Evolutionary conservation across 2,113 vertebrate genomes (phyloP).

Genomic region (Pedetes capensis): DNA sequence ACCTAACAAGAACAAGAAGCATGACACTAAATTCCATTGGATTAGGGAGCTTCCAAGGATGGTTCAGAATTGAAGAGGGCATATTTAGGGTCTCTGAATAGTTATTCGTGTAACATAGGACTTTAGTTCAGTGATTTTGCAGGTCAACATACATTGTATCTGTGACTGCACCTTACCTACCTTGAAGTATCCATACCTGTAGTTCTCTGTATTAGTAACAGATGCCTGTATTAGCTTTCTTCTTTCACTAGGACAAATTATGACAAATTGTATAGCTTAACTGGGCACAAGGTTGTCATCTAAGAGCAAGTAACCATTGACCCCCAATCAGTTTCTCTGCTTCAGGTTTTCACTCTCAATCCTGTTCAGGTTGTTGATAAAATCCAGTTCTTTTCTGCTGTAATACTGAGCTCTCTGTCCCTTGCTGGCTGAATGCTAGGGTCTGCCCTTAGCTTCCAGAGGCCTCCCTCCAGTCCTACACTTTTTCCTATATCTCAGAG

Average conservation of each 20-base stretch:
- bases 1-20: too few species aligned
- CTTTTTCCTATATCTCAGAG: not conserved
- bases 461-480: not conserved
- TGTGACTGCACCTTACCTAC: not conserved
- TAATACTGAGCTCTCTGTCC: not conserved
- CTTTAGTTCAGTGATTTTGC: not conserved
- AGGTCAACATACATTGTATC: not conserved
- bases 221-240: not conserved
- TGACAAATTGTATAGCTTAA: not conserved
- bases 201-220: too few species aligned
- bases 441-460: not conserved
- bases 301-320: not conserved
- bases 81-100: not conserved
- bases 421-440: not conserved
- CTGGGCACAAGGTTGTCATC: not conserved
- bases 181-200: not conserved
- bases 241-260: not conserved
- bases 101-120: not conserved
- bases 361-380: not conserved
- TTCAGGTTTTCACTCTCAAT: not conserved
- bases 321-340: not conserved
- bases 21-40: not conserved
- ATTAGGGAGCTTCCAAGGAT: not conserved
- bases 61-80: not conserved
- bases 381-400: not conserved